Percentiles rank a stretch among this genome's conserved stretches.
Evolutionary conservation across 2,797 vertebrate species (phyloP).

Genomic region (Nyctibius grandis): DNA sequence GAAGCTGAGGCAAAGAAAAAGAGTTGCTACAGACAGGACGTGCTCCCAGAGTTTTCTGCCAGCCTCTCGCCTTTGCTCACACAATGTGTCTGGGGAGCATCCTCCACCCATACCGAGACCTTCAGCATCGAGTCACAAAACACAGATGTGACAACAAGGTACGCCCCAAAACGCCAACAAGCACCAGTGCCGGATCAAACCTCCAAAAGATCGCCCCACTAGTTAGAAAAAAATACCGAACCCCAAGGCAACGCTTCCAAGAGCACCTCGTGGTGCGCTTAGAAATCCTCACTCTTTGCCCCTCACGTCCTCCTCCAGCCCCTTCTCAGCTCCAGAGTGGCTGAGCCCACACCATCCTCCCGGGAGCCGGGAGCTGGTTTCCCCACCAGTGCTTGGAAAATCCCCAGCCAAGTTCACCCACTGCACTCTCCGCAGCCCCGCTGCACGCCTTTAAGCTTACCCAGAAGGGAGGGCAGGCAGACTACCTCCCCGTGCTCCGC

Average conservation of each 20-base stretch:
- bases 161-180: neutral
- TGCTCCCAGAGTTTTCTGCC: neutral
- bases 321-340: neutral
- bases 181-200: neutral
- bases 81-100: neutral
- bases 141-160: neutral
- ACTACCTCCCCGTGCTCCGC: conserved; percentile 54
- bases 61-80: neutral
- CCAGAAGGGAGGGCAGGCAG: conserved; percentile 1
- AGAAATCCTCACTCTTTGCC: neutral
- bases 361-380: neutral
- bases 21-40: neutral
- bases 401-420: neutral
- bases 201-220: neutral
- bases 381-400: neutral
- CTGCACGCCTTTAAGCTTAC: neutral
- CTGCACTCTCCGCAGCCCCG: neutral
- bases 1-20: conserved; percentile 18
- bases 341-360: neutral
- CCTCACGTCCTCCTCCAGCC: neutral
- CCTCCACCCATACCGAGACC: neutral
- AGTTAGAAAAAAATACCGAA: neutral
- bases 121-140: neutral
- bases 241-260: neutral
- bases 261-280: neutral